Base-by-base conservation (phyloP, 1,140 invertebrate species). In the Melipona quadrifasciata region DNA sequence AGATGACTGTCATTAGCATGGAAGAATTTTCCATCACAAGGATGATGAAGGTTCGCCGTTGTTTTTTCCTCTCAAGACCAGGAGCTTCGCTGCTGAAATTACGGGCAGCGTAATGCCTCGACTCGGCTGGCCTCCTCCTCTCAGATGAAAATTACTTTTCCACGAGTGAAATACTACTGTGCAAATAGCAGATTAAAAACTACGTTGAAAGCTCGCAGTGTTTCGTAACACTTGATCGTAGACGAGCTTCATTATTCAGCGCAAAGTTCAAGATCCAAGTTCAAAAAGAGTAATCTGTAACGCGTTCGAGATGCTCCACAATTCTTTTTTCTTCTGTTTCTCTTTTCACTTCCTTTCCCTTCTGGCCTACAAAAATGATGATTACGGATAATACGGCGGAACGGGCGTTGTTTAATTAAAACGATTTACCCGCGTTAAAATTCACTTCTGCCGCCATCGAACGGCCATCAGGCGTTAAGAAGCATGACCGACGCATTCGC, bases 391-490 rank as follows among this genome's bases (percentile, higher is more conserved):
- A 55, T 21, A 4, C 65, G 21, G 14, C 14, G 77, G 51, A 34
- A 55, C 77, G 76, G 39, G 75, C 47, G 75, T 79, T 55, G 78
- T 47, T 80, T 71, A 71, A 80, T 80, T 80, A 80, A 80, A 80
- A 80, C 67, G 77, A 80, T 80, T 80, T 80, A 71, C 39, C 67
- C 67, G 68, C 79, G 79, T 80, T 80, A 53, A 58, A 80, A 80
- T 77, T 80, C 72, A 71, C 61, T 80, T 80, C 79, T 17, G 39
- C 68, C 55, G 79, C 6, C 53, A 51, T 80, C 55, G 67, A 55
- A 71, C 47, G 68, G 68, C 51, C 78, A 80, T 68, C 51, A 47
- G 53, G 65, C 67, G 75, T 31, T 39, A 70, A 80, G 67, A 80
- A 57, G 78, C 65, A 80, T 80, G 78, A 70, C 65, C 67, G 67